phyloP scores from a whole-genome alignment of 2,113 vertebrate genomes.

The Podarcis raffonei region DNA sequence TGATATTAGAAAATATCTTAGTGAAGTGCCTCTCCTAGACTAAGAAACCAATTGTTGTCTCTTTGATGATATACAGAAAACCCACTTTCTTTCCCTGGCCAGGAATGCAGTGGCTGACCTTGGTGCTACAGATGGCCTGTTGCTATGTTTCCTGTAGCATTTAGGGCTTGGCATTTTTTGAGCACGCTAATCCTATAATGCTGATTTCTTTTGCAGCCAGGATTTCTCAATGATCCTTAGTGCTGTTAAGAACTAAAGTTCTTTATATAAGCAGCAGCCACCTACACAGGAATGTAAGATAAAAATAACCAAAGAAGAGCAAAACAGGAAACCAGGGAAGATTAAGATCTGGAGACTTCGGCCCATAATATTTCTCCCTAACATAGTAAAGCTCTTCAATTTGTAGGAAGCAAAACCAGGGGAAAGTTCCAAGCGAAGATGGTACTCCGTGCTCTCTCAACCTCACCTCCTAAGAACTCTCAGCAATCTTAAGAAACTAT shows the following conservation, averaged over 20 bases:
- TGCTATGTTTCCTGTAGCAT: constrained; percentile 44
- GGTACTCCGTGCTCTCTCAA: not conserved
- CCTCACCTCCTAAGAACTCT: not conserved
- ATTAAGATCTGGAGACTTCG: constrained; percentile 26
- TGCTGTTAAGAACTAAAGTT: constrained; percentile 44
- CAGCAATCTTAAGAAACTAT: not conserved
- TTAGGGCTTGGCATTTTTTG: constrained; percentile 28
- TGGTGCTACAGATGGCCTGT: constrained; percentile 13
- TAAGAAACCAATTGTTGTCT: constrained; percentile 39
- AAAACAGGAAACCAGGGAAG: constrained; percentile 31
- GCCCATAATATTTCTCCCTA: constrained; percentile 12
- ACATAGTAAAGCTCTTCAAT: not conserved
- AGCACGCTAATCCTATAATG: constrained; percentile 51
- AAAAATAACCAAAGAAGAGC: constrained; percentile 44
- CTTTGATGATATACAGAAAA: constrained; percentile 37
- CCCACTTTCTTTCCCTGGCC: not conserved
- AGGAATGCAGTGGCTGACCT: constrained; percentile 37
- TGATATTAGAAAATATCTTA: constrained; percentile 52
- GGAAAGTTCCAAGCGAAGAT: not conserved
- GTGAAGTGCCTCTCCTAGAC: constrained; percentile 45
- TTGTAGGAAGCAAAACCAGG: constrained; percentile 27
- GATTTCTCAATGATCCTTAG: constrained; percentile 54
- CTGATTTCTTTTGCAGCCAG: constrained; percentile 47
- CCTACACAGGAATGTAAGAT: constrained; percentile 46
- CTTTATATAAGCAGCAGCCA: constrained; percentile 46